Base-by-base conservation (phyloP, 2,888 invertebrate species). In the Chalcis sispes region DNA sequence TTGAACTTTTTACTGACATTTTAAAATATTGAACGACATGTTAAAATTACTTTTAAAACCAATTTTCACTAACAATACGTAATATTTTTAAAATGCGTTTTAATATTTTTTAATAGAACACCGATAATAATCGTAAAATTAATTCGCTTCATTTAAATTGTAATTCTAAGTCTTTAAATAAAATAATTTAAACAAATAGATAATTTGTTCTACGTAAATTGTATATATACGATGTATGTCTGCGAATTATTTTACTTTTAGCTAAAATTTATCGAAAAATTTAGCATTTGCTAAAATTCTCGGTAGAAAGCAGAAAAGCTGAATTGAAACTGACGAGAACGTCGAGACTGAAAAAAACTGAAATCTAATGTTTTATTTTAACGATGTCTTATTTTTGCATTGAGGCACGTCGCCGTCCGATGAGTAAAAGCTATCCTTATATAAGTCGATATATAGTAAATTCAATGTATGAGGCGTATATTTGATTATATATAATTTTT, bases 301-400 rank as follows among this genome's bases (percentile, higher is more conserved):
- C 29, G 20, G 18, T 50, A 29, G 25, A 58, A 42, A 48, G 20
- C 62, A 29, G 54, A 69, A 69, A 67, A 40, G 5, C 10, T 54
- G 20, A 61, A 62, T 32, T 69, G 27, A 50, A 59, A 61, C 32
- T 67, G 18, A 32, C 23, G 59, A 75, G 52, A 70, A 75, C 23
- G 75, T 61, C 65, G 65, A 75, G 75, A 75, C 75, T 75, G 75
- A 75, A 52, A 64, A 65, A 42, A n/a, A 67, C n/a, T n/a, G 29
- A 67, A 29, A 67, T 18, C 46, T 29, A 20, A 27, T 25, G 52
- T 36, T 72, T 61, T n/a, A 76, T 72, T 62, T 29, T 54, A 42
- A 42, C 15, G 36, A 62, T 25, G 13, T 62, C 15, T 69, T 69
- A 74, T 62, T 69, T 67, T 74, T 61, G 42, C 54, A 62, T 46